Evolutionary conservation across 2,113 vertebrate species (phyloP).

Genomic region (Chloropsis cyanopogon): DNA sequence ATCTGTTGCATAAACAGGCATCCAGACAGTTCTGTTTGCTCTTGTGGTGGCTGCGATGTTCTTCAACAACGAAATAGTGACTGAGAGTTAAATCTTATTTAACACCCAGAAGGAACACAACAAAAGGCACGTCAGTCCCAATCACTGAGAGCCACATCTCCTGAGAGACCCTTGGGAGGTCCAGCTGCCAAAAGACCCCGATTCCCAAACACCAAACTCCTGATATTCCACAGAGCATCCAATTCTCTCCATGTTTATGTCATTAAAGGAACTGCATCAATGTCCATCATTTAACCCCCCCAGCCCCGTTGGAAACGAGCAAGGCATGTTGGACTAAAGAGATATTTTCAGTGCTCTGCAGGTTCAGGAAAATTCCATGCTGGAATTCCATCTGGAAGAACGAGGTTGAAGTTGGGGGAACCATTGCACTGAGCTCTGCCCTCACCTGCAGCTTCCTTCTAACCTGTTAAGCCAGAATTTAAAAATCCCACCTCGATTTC

Average conservation of each 20-base stretch:
- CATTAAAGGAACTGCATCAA: neutral
- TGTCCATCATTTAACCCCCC: neutral
- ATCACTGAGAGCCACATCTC: neutral
- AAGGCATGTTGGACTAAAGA: accelerated
- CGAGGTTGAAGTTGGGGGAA: accelerated
- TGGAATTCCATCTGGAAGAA: neutral
- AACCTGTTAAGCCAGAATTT: neutral
- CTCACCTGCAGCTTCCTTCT: neutral
- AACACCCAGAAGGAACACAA: conserved; percentile 9
- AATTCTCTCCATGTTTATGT: neutral
- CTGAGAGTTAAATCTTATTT: conserved; percentile 42
- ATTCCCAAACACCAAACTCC: neutral
- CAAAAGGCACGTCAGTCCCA: neutral
- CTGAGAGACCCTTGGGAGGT: neutral
- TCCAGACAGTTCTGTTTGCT: neutral
- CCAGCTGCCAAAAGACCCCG: neutral
- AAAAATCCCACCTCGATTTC: neutral
- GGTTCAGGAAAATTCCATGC: neutral
- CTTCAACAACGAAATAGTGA: neutral
- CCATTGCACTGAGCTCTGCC: neutral
- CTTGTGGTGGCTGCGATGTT: neutral
- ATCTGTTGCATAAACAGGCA: conserved; percentile 56
- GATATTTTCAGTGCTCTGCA: neutral
- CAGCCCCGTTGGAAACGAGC: neutral
- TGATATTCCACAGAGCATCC: accelerated